Evolutionary conservation across 1,140 invertebrate genomes (phyloP), one percentile per base, ranked within the genome.

Genomic region (Phymorhynchus buccinoides): DNA sequence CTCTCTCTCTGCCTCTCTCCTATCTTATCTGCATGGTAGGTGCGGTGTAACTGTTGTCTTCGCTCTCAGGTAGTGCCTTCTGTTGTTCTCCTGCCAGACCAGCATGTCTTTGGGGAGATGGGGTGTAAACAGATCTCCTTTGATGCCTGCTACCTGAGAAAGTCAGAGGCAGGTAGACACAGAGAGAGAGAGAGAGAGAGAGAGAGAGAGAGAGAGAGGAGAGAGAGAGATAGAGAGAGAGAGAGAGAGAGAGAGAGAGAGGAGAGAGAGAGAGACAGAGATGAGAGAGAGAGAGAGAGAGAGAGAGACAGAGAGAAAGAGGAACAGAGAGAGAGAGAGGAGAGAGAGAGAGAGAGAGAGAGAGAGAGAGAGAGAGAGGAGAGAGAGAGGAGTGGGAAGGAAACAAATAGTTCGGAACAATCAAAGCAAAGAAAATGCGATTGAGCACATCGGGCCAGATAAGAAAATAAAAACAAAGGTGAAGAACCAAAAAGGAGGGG

Each of bases 241-340:
- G 41, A 77, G 75, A 77, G 41, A 42, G 41, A 77, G 75, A 77
- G 41, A 42, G 41, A 77, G 75, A 77, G 75, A 77, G 41, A 42
- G 30, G 27, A 32, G 16, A 42, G 30, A 73, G n/a, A 73, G 35
- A 37, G 3, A 77, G 75, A 77, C 14, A 42, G 30, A 18, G 44
- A 9, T 48, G 6, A 48, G 44, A 48, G 44, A 9, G 44, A 18
- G 44, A 48, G 44, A 48, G 7, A 48, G n/a, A n/a, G n/a, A n/a
- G n/a, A 48, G 44, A 48, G 44, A 48, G 7, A 18, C 44, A 48
- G 7, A 48, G 7, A 48, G 44, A 48, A 48, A 48, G 44, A n/a
- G n/a, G n/a, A n/a, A 48, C 44, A 48, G 44, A 48, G 44, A 48
- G 7, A 9, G 44, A 48, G 44, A 18, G 44, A 6, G 18, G 44